Evolutionary conservation across 2,797 vertebrate species (phyloP).

Genomic region (Tapera naevia): DNA sequence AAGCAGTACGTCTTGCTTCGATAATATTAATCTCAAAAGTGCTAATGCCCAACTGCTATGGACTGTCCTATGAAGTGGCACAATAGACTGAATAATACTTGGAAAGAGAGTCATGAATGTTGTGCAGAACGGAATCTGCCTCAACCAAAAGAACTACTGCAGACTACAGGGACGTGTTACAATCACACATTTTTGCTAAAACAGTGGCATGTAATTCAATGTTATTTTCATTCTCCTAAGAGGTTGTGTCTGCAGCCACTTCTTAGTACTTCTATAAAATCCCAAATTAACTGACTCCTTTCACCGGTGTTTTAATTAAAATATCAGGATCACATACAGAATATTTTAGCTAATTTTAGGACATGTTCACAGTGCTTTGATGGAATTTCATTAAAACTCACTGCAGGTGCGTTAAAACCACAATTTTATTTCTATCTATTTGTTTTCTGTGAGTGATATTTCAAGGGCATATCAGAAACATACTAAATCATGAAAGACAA

Average conservation of each 20-base stretch:
- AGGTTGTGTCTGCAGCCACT: neutral
- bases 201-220: neutral
- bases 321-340: conserved; percentile 17
- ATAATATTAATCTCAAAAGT: neutral
- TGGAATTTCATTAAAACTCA: conserved; percentile 58
- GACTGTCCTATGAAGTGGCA: neutral
- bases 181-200: neutral
- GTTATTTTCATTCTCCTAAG: neutral
- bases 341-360: conserved; percentile 25
- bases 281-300: neutral
- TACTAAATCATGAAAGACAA: neutral
- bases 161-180: neutral
- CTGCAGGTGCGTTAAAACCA: conserved; percentile 52
- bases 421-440: neutral
- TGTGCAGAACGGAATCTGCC: neutral
- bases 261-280: neutral
- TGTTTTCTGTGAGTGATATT: neutral
- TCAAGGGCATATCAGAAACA: conserved; percentile 32
- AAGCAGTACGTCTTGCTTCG: neutral
- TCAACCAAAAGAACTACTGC: neutral
- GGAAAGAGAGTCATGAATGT: neutral
- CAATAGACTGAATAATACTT: neutral
- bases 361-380: neutral
- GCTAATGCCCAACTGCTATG: neutral
- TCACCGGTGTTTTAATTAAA: conserved; percentile 52